Percentiles rank a stretch among this genome's conserved stretches.
These are phyloP conservation scores for Frieseomelitta varia DNA, from an alignment of 1,140 invertebrate species.

Conservation along the genomic window DNA sequence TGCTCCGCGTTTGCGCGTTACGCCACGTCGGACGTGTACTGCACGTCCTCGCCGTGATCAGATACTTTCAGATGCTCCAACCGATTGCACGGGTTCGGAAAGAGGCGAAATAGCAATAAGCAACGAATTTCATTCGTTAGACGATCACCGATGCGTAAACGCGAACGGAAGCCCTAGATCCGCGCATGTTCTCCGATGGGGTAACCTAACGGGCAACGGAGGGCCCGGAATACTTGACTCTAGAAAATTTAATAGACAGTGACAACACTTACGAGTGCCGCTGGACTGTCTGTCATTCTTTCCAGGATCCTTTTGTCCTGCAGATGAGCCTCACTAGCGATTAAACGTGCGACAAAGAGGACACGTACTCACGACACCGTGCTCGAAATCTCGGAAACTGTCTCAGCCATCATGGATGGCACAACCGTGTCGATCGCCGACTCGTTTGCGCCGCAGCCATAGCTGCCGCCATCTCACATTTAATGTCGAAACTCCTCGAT, in stretches of 20 bases:
- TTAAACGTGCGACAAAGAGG: constrained; percentile 53
- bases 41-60: constrained; percentile 43
- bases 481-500: neutral
- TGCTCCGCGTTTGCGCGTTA: constrained; percentile 59
- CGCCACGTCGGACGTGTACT: constrained; percentile 28
- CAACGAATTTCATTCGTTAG: neutral
- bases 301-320: constrained; percentile 17
- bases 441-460: constrained; percentile 42
- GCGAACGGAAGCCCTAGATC: neutral
- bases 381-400: constrained; percentile 63
- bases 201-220: constrained; percentile 35
- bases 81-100: neutral
- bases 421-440: constrained; percentile 44
- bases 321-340: constrained; percentile 27
- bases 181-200: constrained; percentile 10
- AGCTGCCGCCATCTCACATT: constrained; percentile 40
- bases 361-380: constrained; percentile 61
- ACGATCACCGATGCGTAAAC: neutral
- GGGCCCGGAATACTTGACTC: constrained; percentile 2
- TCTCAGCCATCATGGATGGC: constrained; percentile 60
- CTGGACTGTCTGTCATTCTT: constrained; percentile 61
- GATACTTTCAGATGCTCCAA: constrained; percentile 16
- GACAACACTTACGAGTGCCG: constrained; percentile 68
- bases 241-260: constrained; percentile 48
- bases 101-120: neutral